Percentiles rank a stretch among this genome's conserved stretches.
Conservation (phyloP, 1,140 invertebrate genomes). For the Drosophila kepulauana region DNA sequence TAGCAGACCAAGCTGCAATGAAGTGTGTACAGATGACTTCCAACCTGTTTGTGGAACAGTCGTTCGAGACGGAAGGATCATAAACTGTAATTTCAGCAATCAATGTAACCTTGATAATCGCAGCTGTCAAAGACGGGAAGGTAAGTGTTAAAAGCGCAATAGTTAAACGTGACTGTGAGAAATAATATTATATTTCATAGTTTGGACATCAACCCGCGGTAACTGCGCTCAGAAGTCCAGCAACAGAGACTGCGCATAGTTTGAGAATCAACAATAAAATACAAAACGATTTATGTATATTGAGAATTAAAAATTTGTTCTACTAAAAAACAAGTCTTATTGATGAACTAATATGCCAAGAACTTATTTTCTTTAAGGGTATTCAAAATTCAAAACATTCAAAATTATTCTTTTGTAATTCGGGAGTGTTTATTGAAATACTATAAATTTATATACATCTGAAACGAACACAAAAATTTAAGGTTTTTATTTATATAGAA, state of each 20-base stretch:
- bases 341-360: too few species aligned
- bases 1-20: background rate
- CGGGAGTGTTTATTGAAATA: too few species aligned
- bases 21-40: background rate
- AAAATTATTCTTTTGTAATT: too few species aligned
- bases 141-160: background rate
- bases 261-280: background rate
- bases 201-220: background rate
- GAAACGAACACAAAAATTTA: too few species aligned
- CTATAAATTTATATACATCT: too few species aligned
- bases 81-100: slow-evolving; percentile 13
- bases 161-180: background rate
- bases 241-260: background rate
- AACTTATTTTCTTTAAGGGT: too few species aligned
- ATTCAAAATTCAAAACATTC: too few species aligned
- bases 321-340: too few species aligned
- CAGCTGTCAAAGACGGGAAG: background rate
- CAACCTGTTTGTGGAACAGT: slow-evolving; percentile 13
- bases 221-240: background rate
- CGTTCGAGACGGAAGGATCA: background rate
- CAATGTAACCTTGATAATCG: background rate
- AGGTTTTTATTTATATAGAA: too few species aligned
- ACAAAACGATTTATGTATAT: too few species aligned
- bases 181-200: background rate
- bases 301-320: too few species aligned